Base-by-base conservation (phyloP, 2,113 vertebrate species). In the Forbesichthys papilliferus region DNA sequence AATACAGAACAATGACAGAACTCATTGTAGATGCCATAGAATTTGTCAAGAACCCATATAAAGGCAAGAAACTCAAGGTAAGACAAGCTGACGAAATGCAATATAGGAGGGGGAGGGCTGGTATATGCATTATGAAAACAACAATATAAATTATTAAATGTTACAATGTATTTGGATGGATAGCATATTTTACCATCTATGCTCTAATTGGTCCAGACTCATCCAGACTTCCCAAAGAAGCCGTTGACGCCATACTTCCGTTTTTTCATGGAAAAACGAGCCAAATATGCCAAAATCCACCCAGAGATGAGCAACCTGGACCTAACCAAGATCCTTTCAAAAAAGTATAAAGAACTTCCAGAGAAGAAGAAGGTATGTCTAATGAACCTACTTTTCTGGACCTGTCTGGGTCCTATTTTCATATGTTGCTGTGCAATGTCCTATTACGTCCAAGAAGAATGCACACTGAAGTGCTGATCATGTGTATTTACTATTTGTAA, bases 301-400 rank as follows among this genome's bases (percentile, higher is more conserved):
- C 93, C 93, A 0, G 92, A 94, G 85, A 93, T 94, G 92, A 93
- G 92, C 86, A 94, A 94, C 86, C 81, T 94, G 71, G 93, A 94
- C 82, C 88, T 94, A 48, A 94, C 93, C 48, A 93, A 93, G 84
- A 94, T 94, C 73, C 85, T 94, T 63, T 93, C 93, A 61, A 93
- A 93, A 85, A 94, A 93, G 77, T 94, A 94, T 86, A 93, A 92
- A 71, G 93, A 94, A 71, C 88, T 94, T 18, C 91, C 91, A 0
- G 93, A 94, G 34, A 94, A 93, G 81, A 93, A 93, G 79, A 93
- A 92, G 93, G 93, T 83, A 16, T 58, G 56, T 58, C 56, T 58
- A 20, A 10, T 10, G 12, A 27, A 2, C 56, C 10, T 27, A 27
- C 13, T 11, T 55, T 14, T 16, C 53, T 55, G 53, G 6, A n/a